Evolutionary conservation across 2,797 vertebrate genomes (phyloP), one percentile per base, ranked within the genome.

Genomic region (Bufotes viridis): DNA sequence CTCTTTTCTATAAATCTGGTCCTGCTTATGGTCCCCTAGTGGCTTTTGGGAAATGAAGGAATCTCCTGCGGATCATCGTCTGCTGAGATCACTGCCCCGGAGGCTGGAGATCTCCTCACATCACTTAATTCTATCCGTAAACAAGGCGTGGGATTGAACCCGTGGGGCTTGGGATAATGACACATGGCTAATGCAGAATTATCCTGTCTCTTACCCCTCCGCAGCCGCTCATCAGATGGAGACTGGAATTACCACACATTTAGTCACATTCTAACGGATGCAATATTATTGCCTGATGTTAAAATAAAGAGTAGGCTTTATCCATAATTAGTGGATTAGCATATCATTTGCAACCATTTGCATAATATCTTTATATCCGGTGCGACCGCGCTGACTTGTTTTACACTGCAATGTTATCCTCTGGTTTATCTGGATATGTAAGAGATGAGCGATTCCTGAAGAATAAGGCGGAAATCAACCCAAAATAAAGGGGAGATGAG

Each of bases 251-350:
- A 78, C 58, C 8, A 20, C 58, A 65, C 72, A 85, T 76, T 61
- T 76, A 78, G 58, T 55, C 14, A n/a, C 15, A 85, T 29, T 85
- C 24, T 78, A 53, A 78, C 74, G 20, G 34, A 75, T n/a, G 29
- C 20, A 60, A 74, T 57, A 58, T 85, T 76, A 85, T 85, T 63
- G 74, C 84, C 57, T 75, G 58, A 70, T 75, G 42, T 63, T 76
- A 76, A 78, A 26, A 61, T 53, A 58, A 78, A 51, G 74, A 85
- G 72, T 63, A 65, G 55, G 74, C 24, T 34, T 61, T 26, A 85
- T 76, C 78, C 58, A 78, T 85, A 78, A 85, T 85, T 76, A 85
- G 58, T 3, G 58, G 57, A 85, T 85, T 85, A 24, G 84, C 84
- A 85, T 78, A 63, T 51, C 72, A 85, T 85, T 78, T 85, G 69